Evolutionary conservation across 2,797 vertebrate genomes (phyloP).

Genomic region (Eremophila alpestris): DNA sequence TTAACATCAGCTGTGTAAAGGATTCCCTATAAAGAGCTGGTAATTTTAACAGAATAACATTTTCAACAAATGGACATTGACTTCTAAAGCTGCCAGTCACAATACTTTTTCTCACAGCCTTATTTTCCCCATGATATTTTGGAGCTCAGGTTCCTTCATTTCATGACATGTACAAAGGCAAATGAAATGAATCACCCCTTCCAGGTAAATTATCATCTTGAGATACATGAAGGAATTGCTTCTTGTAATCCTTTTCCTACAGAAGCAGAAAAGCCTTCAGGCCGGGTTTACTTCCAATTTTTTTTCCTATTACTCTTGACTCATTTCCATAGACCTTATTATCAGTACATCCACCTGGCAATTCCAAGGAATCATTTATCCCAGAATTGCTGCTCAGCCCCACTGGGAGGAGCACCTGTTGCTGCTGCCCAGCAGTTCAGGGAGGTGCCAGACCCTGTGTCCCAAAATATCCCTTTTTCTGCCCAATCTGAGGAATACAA

Average conservation of each 20-base stretch:
- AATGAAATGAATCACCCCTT: not conserved
- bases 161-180: not conserved
- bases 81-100: not conserved
- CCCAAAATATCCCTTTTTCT: not conserved
- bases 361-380: not conserved
- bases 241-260: not conserved
- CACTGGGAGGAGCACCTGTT: not conserved
- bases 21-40: not conserved
- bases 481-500: not conserved
- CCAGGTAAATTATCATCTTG: not conserved
- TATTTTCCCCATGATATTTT: not conserved
- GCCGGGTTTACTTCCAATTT: not conserved
- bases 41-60: not conserved
- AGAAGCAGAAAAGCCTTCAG: not conserved
- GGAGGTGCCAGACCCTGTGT: accelerated
- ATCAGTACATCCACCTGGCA: not conserved
- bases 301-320: not conserved
- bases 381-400: not conserved
- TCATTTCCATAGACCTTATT: not conserved
- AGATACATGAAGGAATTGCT: not conserved
- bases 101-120: not conserved
- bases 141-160: not conserved
- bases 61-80: not conserved
- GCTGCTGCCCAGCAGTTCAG: accelerated
- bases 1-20: not conserved